These are phyloP conservation scores for Acleris cristana DNA, from an alignment of 2,888 invertebrate species.

Conservation along the genomic window DNA sequence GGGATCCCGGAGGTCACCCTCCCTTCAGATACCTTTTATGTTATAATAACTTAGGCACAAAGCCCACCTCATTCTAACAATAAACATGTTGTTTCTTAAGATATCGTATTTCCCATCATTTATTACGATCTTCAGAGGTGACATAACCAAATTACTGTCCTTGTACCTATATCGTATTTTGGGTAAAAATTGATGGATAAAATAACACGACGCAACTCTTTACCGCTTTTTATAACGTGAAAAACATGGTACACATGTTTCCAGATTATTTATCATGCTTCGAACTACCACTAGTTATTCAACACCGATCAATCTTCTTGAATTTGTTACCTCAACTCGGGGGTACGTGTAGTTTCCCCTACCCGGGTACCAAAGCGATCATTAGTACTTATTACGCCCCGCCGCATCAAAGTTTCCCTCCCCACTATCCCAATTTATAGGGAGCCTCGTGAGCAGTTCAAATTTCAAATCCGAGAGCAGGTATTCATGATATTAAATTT, in stretches of 20 bases:
- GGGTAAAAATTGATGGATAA: background rate
- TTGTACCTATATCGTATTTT: background rate
- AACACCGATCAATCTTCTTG: conserved; percentile 26
- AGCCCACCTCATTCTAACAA: conserved; percentile 16
- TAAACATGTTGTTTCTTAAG: conserved; percentile 6
- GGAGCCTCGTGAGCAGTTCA: conserved; percentile 24
- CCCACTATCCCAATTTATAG: conserved; percentile 16
- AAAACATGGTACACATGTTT: background rate
- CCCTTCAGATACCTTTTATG: conserved; percentile 12
- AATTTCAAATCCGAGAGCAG: conserved; percentile 31
- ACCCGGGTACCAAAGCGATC: conserved; percentile 22
- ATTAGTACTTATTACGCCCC: conserved; percentile 38
- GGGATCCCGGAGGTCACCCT: conserved; percentile 25
- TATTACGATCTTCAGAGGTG: background rate
- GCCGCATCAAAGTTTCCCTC: conserved; percentile 35
- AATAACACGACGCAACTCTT: background rate
- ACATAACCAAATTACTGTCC: conserved; percentile 2
- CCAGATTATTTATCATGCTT: conserved; percentile 9
- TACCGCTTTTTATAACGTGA: no score
- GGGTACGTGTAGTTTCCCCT: conserved; percentile 27
- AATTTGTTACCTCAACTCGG: conserved; percentile 21
- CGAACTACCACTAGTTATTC: conserved; percentile 21
- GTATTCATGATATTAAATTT: conserved; percentile 27
- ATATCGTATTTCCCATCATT: conserved; percentile 18
- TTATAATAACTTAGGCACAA: conserved; percentile 16